phyloP scores from a whole-genome alignment of 2,113 vertebrate species.

The Cynocephalus volans region DNA sequence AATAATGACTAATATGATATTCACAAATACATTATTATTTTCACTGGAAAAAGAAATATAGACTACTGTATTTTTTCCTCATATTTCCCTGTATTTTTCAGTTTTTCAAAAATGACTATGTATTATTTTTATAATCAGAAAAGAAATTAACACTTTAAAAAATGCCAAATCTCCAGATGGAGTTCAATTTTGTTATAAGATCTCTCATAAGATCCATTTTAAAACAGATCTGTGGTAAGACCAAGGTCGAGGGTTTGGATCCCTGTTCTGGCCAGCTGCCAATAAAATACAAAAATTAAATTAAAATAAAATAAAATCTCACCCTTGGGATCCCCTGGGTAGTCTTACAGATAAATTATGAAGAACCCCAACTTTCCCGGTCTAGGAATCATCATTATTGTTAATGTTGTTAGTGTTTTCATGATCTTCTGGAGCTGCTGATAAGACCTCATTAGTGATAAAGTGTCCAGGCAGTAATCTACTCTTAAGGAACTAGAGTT shows the following conservation, averaged over 20 bases:
- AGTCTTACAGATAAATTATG: neutral
- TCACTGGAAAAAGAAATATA: neutral
- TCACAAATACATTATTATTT: conserved; percentile 20
- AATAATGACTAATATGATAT: neutral
- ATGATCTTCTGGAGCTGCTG: neutral
- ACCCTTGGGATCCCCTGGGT: neutral
- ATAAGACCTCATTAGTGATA: neutral
- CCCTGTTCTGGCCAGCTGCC: too few relatives aligned
- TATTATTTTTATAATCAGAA: neutral
- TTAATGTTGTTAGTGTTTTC: neutral
- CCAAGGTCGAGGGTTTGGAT: too few relatives aligned
- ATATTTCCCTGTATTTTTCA: neutral
- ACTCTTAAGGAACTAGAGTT: neutral
- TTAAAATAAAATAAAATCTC: neutral
- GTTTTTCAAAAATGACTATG: neutral
- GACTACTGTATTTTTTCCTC: neutral
- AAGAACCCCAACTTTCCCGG: neutral
- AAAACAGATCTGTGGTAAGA: neutral
- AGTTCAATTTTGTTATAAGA: neutral
- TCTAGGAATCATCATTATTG: neutral
- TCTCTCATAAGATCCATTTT: neutral
- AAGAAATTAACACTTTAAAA: neutral
- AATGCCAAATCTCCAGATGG: neutral
- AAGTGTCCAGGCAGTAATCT: neutral
- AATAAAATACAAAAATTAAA: too few relatives aligned